Conservation (phyloP, 2,113 vertebrate genomes). For the Callospermophilus lateralis region DNA sequence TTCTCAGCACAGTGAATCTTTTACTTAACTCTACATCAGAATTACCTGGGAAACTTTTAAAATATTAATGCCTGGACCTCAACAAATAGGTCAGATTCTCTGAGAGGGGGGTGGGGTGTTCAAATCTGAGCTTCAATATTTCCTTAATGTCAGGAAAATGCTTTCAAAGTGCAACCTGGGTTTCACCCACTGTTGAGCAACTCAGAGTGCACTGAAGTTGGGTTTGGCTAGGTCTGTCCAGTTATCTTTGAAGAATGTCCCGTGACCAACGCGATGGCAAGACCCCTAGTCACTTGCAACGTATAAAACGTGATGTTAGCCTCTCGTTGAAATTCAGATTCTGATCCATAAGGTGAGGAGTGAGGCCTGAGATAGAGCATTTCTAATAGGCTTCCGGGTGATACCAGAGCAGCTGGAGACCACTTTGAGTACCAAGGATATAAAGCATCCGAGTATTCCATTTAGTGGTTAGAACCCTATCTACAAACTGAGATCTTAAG, state of each 20-base stretch:
- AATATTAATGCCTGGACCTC: not conserved
- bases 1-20: conserved; percentile 14
- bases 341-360: not conserved
- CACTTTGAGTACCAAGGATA: not conserved
- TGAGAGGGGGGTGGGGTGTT: too few species aligned
- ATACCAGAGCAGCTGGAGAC: not conserved
- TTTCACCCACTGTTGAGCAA: not conserved
- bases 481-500: not conserved
- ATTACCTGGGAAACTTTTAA: conserved; percentile 14
- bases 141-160: not conserved
- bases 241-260: not conserved
- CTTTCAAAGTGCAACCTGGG: not conserved
- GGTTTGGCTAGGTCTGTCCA: not conserved
- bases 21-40: not conserved
- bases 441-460: not conserved
- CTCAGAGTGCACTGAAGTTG: not conserved
- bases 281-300: not conserved
- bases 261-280: not conserved
- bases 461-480: not conserved
- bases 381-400: not conserved
- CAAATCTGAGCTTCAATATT: not conserved
- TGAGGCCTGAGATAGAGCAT: not conserved
- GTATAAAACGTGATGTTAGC: not conserved
- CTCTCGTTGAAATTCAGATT: conserved; percentile 5
- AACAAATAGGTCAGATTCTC: conserved; percentile 37